Conservation (phyloP, 2,888 invertebrate genomes). For the Aradus depressus region DNA sequence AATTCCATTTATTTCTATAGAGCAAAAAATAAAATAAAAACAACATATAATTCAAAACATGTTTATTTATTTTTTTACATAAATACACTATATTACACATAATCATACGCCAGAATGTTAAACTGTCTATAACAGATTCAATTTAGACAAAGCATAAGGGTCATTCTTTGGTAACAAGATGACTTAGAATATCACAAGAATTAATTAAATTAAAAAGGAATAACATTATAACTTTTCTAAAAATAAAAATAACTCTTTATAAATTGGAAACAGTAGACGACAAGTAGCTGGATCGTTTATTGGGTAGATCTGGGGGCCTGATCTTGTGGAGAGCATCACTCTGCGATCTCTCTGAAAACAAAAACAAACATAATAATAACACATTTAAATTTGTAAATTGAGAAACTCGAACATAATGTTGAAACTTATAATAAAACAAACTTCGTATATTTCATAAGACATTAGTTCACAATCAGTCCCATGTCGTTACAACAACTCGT, state of each 20-base stretch:
- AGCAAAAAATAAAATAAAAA: no score
- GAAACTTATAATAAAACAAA: slow-evolving; percentile 14
- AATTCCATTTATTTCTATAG: no score
- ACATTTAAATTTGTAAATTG: no score
- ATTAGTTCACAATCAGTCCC: background rate
- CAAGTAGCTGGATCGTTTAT: slow-evolving; percentile 28
- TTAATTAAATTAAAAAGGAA: no score
- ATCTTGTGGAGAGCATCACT: slow-evolving; percentile 42
- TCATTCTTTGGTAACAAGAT: slow-evolving; percentile 20
- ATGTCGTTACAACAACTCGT: background rate
- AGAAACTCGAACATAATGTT: background rate
- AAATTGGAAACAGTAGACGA: slow-evolving; percentile 21
- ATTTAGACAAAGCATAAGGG: slow-evolving; percentile 2
- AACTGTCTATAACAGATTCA: no score
- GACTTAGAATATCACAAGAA: slow-evolving; percentile 18
- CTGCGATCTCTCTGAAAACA: slow-evolving; percentile 46
- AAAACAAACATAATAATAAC: no score
- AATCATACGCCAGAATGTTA: no score
- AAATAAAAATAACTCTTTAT: no score
- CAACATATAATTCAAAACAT: no score
- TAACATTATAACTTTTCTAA: background rate
- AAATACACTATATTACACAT: no score
- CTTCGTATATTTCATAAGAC: slow-evolving; percentile 1
- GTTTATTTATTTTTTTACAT: no score
- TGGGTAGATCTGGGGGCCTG: slow-evolving; percentile 28